Evolutionary conservation across 2,113 vertebrate species (phyloP), one percentile per base, ranked within the genome.

Genomic region (Amphilophus citrinellus): DNA sequence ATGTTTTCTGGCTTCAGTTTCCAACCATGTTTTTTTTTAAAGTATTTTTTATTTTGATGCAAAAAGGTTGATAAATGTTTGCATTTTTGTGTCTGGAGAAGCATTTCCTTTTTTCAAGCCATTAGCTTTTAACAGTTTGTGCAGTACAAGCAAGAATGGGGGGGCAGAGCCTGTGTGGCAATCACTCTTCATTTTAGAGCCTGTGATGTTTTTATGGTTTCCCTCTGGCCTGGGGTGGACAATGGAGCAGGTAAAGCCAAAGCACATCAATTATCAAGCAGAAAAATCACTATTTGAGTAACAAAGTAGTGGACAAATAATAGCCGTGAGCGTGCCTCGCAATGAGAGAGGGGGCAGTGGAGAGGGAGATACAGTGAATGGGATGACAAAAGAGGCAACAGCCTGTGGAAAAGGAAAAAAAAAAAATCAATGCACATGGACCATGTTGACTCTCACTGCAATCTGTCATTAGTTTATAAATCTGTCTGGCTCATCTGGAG

Each of bases 401-500:
- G 84, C 56, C 24, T 65, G 71, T 85, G 27, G 39, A 57, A 63
- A 0, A 10, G 24, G 15, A 30, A 18, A 11, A 0, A 10, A 63
- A 84, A 76, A 57, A 89, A 91, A 91, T 92, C 89, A 89, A 92
- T 90, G 79, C 68, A 30, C 62, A 86, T 53, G 65, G 86, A 92
- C 61, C 76, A 71, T 76, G 83, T 86, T 88, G 88, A 75, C 89
- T 88, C 63, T 79, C 83, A 50, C 62, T 76, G 80, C 78, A 84
- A 85, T 93, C 82, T 84, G 80, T 91, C 88, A 88, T 92, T 93
- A 84, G 88, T 87, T 86, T 88, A 91, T 89, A 87, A 88, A 77
- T 83, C 80, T 82, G 82, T 57, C 20, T 42, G 57, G 62, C 30
- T 85, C 18, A 60, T 88, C 22, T 73, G 17, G n/a, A 80, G 68